Evolutionary conservation across 2,888 invertebrate genomes (phyloP).

Genomic region (Ethmia dodecea): DNA sequence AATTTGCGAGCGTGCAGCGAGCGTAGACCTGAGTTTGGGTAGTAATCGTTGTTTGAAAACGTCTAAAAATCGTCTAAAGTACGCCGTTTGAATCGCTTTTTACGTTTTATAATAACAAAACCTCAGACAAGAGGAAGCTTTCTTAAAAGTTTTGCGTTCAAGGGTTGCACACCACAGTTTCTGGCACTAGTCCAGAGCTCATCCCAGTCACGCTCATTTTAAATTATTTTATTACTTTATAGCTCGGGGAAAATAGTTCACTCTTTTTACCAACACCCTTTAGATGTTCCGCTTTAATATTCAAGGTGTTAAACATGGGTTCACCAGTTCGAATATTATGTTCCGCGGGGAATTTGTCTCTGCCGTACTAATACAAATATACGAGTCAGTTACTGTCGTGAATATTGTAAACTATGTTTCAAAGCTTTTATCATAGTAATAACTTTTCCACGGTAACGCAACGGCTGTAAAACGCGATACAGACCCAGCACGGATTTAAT

Average conservation of each 20-base stretch:
- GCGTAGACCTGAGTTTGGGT: constrained; percentile 24
- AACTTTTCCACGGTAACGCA: constrained; percentile 19
- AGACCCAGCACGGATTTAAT: constrained; percentile 30
- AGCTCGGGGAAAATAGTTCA: constrained; percentile 27
- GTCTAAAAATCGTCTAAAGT: constrained; percentile 37
- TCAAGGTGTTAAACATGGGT: too few relatives aligned
- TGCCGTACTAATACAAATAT: constrained; percentile 32
- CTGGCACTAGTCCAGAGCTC: constrained; percentile 46
- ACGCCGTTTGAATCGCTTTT: constrained; percentile 32
- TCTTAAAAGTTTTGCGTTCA: constrained; percentile 45
- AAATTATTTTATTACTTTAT: constrained; percentile 59
- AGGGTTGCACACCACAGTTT: constrained; percentile 38
- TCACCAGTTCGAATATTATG: constrained; percentile 10
- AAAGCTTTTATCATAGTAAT: constrained; percentile 16
- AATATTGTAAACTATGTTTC: constrained; percentile 24
- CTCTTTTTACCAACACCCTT: too few relatives aligned
- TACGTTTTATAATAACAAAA: constrained; percentile 49
- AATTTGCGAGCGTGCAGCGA: constrained; percentile 37
- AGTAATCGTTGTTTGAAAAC: constrained; percentile 42
- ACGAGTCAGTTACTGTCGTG: constrained; percentile 29
- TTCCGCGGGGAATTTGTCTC: constrained; percentile 20
- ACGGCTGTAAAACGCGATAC: constrained; percentile 17
- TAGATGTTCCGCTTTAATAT: too few relatives aligned
- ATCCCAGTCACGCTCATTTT: constrained; percentile 37
- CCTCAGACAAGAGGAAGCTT: constrained; percentile 44